Evolutionary conservation across 23 tunicate genomes (phyloP).

Genomic region (Ascidia mentula): DNA sequence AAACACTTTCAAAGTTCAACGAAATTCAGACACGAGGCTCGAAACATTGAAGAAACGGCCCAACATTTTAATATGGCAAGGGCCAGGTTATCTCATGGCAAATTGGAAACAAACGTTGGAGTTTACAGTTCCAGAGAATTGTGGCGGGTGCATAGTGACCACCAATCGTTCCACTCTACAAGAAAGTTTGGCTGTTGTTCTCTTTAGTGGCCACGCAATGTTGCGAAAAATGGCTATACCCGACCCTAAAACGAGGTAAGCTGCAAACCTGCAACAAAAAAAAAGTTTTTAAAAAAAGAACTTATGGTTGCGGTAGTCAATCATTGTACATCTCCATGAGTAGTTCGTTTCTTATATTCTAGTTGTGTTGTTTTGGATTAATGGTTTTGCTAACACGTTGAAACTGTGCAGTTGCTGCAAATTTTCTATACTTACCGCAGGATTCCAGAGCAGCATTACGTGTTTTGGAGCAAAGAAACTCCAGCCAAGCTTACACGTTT

Average conservation of each 20-base stretch:
- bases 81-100: not conserved
- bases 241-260: conserved; percentile 44
- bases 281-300: too few relatives aligned
- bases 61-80: conserved; percentile 31
- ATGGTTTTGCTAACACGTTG: too few relatives aligned
- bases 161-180: conserved; percentile 29
- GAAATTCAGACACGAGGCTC: too few relatives aligned
- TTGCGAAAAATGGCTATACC: conserved; percentile 21
- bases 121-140: conserved; percentile 27
- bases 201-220: conserved; percentile 33
- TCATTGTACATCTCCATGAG: too few relatives aligned
- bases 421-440: not conserved
- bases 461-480: conserved; percentile 64
- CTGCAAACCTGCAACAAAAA: too few relatives aligned
- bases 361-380: too few relatives aligned
- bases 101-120: conserved; percentile 17
- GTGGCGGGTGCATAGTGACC: conserved; percentile 56
- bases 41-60: conserved; percentile 20
- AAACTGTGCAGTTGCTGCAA: too few relatives aligned
- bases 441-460: conserved; percentile 41
- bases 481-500: conserved; percentile 41
- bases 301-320: too few relatives aligned
- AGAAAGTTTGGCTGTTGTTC: conserved; percentile 54
- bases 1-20: too few relatives aligned
- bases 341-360: too few relatives aligned